Percentiles rank a stretch among this genome's conserved stretches.
Conservation (phyloP, 2,113 vertebrate genomes). For the Microcebus griseorufus region DNA sequence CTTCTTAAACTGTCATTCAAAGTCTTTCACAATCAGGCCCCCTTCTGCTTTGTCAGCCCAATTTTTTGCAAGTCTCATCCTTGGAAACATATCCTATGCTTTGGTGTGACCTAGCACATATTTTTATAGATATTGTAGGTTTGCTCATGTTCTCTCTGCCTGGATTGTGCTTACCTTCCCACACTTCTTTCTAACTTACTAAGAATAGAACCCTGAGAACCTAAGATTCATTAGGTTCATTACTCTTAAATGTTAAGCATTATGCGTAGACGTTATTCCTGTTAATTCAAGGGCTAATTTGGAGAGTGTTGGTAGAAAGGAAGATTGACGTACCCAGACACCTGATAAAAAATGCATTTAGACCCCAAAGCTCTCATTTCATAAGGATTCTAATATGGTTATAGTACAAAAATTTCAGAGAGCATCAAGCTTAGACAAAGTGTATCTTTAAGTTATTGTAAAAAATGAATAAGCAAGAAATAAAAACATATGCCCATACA, state of each 20-base stretch:
- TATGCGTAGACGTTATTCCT: not conserved
- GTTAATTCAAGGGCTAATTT: constrained; percentile 20
- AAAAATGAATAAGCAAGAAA: constrained; percentile 1
- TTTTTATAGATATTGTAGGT: not conserved
- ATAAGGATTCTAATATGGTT: not conserved
- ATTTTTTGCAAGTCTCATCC: not conserved
- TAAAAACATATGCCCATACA: not conserved
- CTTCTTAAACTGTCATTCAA: not conserved
- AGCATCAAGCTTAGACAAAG: not conserved
- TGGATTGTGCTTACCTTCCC: not conserved
- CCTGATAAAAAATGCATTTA: constrained; percentile 41
- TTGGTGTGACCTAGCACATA: not conserved
- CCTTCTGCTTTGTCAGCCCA: not conserved
- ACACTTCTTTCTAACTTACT: not conserved
- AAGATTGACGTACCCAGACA: not conserved
- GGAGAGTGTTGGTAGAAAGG: not conserved
- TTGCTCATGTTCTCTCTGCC: not conserved
- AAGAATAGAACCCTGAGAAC: constrained; percentile 5
- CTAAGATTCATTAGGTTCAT: not conserved
- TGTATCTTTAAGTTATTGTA: not conserved
- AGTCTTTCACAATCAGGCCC: not conserved
- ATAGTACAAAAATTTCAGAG: not conserved
- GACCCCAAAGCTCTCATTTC: not conserved
- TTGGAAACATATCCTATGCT: not conserved
- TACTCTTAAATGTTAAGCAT: constrained; percentile 41